Percentiles rank a stretch among this genome's conserved stretches.
Conservation (phyloP, 2,797 vertebrate genomes). For the Eidolon dupreanum region DNA sequence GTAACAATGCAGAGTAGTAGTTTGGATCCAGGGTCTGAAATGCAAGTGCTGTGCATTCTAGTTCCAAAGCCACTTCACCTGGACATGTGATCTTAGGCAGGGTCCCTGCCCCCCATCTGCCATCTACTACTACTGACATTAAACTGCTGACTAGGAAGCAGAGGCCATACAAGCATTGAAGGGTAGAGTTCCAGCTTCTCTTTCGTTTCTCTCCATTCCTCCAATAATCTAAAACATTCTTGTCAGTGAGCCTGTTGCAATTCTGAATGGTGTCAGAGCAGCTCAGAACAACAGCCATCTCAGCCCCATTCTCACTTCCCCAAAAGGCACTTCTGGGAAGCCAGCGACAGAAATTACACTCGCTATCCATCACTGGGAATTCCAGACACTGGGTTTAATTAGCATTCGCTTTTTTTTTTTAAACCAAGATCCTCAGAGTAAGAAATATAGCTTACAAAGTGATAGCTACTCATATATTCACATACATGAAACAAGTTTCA, state of each 20-base stretch:
- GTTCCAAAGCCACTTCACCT: background rate
- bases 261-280: background rate
- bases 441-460: background rate
- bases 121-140: background rate
- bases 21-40: background rate
- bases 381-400: background rate
- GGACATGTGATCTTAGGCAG: background rate
- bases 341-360: background rate
- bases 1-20: background rate
- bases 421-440: background rate
- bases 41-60: background rate
- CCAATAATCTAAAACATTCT: background rate
- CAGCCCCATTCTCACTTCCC: constrained; percentile 26
- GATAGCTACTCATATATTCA: background rate
- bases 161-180: background rate
- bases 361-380: background rate
- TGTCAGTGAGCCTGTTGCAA: background rate
- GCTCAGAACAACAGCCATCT: background rate
- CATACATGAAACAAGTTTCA: background rate
- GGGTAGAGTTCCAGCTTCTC: background rate
- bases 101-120: background rate
- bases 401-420: background rate
- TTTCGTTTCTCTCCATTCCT: background rate
- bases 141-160: background rate
- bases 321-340: constrained; percentile 14